A percentile compares a stretch with the other conserved stretches of the same genome.
Conservation (phyloP, 1,140 invertebrate genomes). For the Pachypeltis micranthus region DNA sequence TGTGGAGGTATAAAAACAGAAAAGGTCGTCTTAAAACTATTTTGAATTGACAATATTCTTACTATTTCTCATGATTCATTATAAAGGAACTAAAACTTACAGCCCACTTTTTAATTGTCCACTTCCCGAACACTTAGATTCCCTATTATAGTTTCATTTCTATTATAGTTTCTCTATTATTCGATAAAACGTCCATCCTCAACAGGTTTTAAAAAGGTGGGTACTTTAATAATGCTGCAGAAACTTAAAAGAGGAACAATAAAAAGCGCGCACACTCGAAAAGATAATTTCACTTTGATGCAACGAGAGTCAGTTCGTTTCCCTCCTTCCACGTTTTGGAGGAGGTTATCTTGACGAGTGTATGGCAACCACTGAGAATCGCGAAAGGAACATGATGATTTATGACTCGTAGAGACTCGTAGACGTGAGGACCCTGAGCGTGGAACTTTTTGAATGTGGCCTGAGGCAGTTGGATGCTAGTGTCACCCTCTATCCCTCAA, state of each 20-base stretch:
- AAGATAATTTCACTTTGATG: not conserved
- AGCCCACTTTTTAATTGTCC: not conserved
- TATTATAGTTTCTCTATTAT: not conserved
- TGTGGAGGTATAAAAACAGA: too few species aligned
- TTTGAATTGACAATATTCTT: not conserved
- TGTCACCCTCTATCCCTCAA: too few species aligned
- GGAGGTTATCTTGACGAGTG: too few species aligned
- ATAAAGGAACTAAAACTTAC: conserved; percentile 1
- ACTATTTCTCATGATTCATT: not conserved
- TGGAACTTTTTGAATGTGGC: too few species aligned
- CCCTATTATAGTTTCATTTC: too few species aligned
- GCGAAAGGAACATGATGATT: not conserved
- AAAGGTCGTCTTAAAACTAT: too few species aligned
- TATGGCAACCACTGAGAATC: conserved; percentile 1
- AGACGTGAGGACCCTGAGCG: not conserved
- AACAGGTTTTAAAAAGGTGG: not conserved
- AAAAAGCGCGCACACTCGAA: not conserved
- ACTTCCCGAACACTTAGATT: not conserved
- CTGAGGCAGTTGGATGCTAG: too few species aligned
- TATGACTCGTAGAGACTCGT: not conserved
- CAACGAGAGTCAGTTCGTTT: not conserved
- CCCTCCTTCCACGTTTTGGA: too few species aligned
- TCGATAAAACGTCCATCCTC: not conserved
- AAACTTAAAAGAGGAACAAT: not conserved
- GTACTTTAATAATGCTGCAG: not conserved